Conservation (phyloP, 2,113 vertebrate species). For the Osmerus mordax region DNA sequence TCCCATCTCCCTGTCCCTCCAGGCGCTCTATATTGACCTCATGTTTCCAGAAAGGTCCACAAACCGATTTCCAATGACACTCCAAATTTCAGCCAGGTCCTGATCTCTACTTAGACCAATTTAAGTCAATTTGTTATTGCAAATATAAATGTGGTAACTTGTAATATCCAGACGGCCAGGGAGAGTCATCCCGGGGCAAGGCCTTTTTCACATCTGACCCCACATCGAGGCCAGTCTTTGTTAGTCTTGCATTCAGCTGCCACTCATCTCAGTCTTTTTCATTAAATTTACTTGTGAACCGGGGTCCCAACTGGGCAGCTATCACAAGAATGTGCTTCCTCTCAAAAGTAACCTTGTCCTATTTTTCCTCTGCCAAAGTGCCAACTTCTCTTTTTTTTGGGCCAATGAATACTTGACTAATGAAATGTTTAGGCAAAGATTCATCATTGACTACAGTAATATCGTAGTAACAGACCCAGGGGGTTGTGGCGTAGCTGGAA, state of each 20-base stretch:
- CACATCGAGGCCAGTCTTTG: constrained; percentile 69
- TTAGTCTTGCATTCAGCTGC: constrained; percentile 79
- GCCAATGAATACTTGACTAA: not conserved
- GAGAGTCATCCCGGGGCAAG: constrained; percentile 73
- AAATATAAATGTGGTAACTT: constrained; percentile 79
- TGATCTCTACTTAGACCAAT: constrained; percentile 77
- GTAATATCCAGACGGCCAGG: constrained; percentile 74
- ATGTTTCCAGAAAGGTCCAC: constrained; percentile 53
- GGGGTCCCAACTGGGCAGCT: constrained; percentile 58
- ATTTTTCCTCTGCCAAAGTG: constrained; percentile 1
- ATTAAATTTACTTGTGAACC: constrained; percentile 76
- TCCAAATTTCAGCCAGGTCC: constrained; percentile 65
- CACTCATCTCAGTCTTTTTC: constrained; percentile 80
- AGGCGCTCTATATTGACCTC: constrained; percentile 25
- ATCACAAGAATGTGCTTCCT: constrained; percentile 50
- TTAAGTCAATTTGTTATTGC: constrained; percentile 81
- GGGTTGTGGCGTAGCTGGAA: constrained; percentile 3
- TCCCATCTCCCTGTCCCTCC: too few species aligned
- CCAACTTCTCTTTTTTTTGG: not conserved
- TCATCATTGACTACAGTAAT: constrained; percentile 10
- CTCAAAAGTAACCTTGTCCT: not conserved
- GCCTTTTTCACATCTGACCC: constrained; percentile 80
- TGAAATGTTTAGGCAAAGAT: constrained; percentile 5
- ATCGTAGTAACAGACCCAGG: constrained; percentile 37
- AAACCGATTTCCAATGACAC: constrained; percentile 57